These are phyloP conservation scores for Drosophila fuyamai DNA, from an alignment of 1,140 invertebrate species.

Conservation along the genomic window DNA sequence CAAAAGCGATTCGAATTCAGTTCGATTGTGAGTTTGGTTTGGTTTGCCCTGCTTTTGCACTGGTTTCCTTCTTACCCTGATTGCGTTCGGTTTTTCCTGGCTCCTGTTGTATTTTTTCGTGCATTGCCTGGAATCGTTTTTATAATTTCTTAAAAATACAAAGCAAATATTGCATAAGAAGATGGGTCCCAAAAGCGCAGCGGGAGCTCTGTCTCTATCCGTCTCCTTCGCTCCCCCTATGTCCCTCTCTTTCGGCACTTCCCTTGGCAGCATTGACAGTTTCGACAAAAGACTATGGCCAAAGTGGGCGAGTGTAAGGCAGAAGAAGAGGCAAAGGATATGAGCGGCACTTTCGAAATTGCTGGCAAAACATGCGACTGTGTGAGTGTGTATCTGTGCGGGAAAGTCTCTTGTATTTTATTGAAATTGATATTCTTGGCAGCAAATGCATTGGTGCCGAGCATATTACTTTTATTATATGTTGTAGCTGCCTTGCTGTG, in stretches of 20 bases:
- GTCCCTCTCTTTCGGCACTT: constrained; percentile 33
- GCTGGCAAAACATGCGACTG: constrained; percentile 67
- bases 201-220: constrained; percentile 20
- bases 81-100: constrained; percentile 17
- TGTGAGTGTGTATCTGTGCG: constrained; percentile 21
- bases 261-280: constrained; percentile 77
- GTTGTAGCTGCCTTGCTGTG: constrained; percentile 60
- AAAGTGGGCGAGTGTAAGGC: constrained; percentile 30
- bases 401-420: constrained; percentile 73
- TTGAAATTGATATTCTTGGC: constrained; percentile 83
- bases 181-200: constrained; percentile 67
- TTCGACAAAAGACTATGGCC: constrained; percentile 79
- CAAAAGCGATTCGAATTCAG: constrained; percentile 59
- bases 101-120: constrained; percentile 12
- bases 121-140: constrained; percentile 54
- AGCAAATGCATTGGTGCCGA: constrained; percentile 79
- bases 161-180: constrained; percentile 72
- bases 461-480: constrained; percentile 83
- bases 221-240: constrained; percentile 2
- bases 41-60: constrained; percentile 23
- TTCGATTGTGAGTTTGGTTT: constrained; percentile 46
- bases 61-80: constrained; percentile 14
- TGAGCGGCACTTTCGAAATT: constrained; percentile 61
- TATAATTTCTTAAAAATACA: constrained; percentile 83
- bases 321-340: constrained; percentile 53